phyloP scores from a whole-genome alignment of 2,113 vertebrate species.

The Ailurus styani region DNA sequence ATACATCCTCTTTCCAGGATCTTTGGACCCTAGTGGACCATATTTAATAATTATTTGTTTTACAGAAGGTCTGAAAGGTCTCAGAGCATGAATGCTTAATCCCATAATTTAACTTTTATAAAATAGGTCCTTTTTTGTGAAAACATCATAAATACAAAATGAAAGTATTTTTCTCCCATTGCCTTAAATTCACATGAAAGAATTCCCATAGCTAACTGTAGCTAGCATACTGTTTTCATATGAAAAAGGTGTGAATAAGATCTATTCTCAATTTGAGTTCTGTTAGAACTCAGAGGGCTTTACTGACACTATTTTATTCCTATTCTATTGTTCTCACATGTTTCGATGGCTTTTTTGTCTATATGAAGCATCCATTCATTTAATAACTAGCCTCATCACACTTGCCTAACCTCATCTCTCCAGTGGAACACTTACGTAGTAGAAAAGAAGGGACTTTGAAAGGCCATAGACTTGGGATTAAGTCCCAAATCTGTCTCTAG shows the following conservation, averaged over 20 bases:
- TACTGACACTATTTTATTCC: not conserved
- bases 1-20: not conserved
- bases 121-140: not conserved
- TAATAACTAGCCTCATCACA: not conserved
- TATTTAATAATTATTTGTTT: not conserved
- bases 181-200: not conserved
- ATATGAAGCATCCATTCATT: not conserved
- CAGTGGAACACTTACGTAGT: not conserved
- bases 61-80: not conserved
- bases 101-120: not conserved
- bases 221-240: not conserved
- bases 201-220: not conserved
- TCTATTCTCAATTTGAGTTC: not conserved
- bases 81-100: not conserved
- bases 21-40: not conserved
- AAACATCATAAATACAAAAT: not conserved
- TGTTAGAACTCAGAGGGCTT: not conserved
- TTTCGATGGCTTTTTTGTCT: not conserved
- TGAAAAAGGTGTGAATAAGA: not conserved
- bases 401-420: not conserved
- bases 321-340: not conserved
- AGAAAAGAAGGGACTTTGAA: not conserved
- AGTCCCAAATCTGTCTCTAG: not conserved
- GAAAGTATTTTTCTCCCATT: not conserved
- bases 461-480: not conserved